Conservation (phyloP, 1,140 invertebrate genomes). For the Ostrea edulis region DNA sequence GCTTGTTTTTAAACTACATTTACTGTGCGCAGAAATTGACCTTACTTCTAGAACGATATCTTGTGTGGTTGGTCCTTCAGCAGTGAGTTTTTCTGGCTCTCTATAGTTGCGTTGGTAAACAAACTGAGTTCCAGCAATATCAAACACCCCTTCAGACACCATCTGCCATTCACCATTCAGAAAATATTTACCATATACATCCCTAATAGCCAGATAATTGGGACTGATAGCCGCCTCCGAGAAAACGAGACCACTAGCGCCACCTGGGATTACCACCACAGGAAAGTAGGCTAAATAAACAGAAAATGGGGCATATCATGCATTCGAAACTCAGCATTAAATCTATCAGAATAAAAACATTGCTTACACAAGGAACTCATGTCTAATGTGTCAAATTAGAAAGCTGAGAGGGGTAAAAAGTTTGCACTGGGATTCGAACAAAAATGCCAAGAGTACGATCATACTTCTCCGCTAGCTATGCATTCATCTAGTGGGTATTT, state of each 20-base stretch:
- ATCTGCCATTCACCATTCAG: constrained; percentile 71
- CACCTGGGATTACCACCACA: constrained; percentile 61
- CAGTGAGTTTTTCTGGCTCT: constrained; percentile 80
- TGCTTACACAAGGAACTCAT: too few species aligned
- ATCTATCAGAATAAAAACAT: too few species aligned
- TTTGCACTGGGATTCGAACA: too few species aligned
- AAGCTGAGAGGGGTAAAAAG: too few species aligned
- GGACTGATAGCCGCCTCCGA: constrained; percentile 52
- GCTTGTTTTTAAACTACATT: too few species aligned
- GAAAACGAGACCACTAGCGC: constrained; percentile 58
- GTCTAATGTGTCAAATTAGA: too few species aligned
- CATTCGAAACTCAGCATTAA: too few species aligned
- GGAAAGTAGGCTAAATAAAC: constrained; percentile 62
- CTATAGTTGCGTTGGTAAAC: constrained; percentile 78
- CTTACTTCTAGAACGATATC: constrained; percentile 83
- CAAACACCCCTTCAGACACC: constrained; percentile 63
- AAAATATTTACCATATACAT: constrained; percentile 68
- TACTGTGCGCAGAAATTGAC: background rate
- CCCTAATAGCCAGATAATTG: constrained; percentile 64
- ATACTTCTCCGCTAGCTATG: too few species aligned
- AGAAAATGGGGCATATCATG: background rate
- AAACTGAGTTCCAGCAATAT: constrained; percentile 75
- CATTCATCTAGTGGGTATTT: too few species aligned
- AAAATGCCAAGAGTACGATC: too few species aligned
- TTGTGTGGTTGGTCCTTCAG: constrained; percentile 81